phyloP scores from a whole-genome alignment of 2,797 vertebrate species.

The Champsocephalus esox region DNA sequence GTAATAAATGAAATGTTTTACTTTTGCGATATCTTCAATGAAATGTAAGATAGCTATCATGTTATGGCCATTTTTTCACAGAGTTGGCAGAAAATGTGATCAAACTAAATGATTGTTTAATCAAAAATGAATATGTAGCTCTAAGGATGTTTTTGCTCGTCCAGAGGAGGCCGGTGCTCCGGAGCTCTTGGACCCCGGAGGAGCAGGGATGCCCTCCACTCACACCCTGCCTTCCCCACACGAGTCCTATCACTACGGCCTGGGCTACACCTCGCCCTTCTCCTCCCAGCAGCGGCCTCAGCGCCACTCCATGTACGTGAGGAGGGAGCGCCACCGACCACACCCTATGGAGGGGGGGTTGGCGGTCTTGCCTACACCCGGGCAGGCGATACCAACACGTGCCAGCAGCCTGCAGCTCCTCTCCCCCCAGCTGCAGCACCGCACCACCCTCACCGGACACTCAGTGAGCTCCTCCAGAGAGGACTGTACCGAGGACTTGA shows the following conservation, averaged over 20 bases:
- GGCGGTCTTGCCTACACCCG: conserved; percentile 85
- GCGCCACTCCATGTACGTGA: conserved; percentile 98
- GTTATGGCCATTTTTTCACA: background rate
- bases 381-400: conserved; percentile 93
- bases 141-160: background rate
- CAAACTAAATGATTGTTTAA: background rate
- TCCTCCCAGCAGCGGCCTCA: conserved; percentile 98
- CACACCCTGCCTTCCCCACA: conserved; percentile 94
- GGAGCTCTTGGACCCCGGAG: conserved; percentile 91
- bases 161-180: conserved; percentile 91
- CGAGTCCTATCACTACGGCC: conserved; percentile 95
- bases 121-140: background rate
- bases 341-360: conserved; percentile 77
- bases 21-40: no score
- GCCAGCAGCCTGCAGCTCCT: conserved; percentile 98
- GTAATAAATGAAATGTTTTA: no score
- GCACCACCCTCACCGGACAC: conserved; percentile 88
- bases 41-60: no score
- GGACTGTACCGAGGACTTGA: conserved; percentile 89
- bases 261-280: conserved; percentile 98
- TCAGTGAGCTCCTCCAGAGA: conserved; percentile 91
- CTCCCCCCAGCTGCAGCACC: conserved; percentile 95
- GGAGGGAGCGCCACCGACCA: conserved; percentile 94
- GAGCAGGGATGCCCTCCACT: conserved; percentile 83
- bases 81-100: background rate